Evolutionary conservation across 1,140 invertebrate genomes (phyloP).

Genomic region (Pectinophora gossypiella): DNA sequence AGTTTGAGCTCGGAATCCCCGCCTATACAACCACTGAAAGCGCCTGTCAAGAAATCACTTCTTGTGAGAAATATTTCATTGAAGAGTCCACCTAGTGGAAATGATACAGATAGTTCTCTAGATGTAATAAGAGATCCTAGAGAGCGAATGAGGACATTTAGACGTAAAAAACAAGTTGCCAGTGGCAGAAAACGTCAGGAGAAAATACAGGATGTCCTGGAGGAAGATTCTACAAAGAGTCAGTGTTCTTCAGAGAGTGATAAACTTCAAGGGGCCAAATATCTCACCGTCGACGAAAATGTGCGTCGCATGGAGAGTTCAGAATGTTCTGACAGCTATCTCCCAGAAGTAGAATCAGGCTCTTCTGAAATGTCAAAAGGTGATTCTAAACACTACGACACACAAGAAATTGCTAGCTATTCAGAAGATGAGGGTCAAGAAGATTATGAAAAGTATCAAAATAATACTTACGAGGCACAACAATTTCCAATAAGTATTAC

Average conservation of each 20-base stretch:
- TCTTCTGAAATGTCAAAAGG: constrained; percentile 77
- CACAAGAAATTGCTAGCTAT: constrained; percentile 72
- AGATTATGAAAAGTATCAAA: constrained; percentile 65
- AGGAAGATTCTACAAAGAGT: constrained; percentile 73
- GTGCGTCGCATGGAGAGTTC: constrained; percentile 74
- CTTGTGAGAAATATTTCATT: constrained; percentile 69
- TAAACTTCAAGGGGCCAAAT: constrained; percentile 60
- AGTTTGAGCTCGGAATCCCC: constrained; percentile 82
- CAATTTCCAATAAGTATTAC: constrained; percentile 63
- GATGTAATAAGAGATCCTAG: constrained; percentile 79
- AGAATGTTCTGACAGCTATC: constrained; percentile 80
- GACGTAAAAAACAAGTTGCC: constrained; percentile 77
- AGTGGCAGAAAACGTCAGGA: constrained; percentile 75
- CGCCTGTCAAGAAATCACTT: constrained; percentile 75
- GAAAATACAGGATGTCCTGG: constrained; percentile 74
- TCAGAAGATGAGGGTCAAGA: constrained; percentile 74
- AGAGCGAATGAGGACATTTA: constrained; percentile 77
- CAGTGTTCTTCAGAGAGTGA: constrained; percentile 74
- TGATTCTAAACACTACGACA: constrained; percentile 69
- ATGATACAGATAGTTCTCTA: constrained; percentile 81
- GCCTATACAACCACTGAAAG: constrained; percentile 77
- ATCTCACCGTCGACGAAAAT: constrained; percentile 54
- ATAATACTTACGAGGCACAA: constrained; percentile 49
- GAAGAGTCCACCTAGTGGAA: constrained; percentile 81
- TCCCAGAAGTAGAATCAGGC: constrained; percentile 80